These are phyloP conservation scores for Aythya baeri DNA, from an alignment of 2,113 vertebrate species.

Conservation along the genomic window DNA sequence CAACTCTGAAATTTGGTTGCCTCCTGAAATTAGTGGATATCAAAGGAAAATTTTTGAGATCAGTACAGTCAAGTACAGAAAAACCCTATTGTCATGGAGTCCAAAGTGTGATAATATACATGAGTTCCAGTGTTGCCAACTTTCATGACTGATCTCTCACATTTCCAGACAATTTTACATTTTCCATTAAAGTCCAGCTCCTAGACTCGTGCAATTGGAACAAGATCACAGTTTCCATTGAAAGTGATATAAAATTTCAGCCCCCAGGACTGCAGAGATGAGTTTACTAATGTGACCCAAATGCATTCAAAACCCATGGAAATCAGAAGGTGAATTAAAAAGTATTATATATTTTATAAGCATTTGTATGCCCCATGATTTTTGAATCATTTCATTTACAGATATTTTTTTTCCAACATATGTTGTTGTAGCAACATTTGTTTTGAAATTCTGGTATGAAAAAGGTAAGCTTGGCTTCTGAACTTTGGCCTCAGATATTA, in stretches of 20 bases:
- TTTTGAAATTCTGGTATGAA: not conserved
- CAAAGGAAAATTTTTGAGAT: not conserved
- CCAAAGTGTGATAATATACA: not conserved
- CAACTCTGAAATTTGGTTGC: not conserved
- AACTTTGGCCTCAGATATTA: not conserved
- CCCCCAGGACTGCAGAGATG: not conserved
- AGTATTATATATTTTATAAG: not conserved
- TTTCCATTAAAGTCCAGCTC: not conserved
- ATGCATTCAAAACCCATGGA: not conserved
- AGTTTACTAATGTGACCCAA: not conserved
- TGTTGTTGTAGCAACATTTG: not conserved
- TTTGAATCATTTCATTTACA: not conserved
- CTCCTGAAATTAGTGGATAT: not conserved
- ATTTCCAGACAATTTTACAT: not conserved
- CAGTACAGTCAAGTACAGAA: not conserved
- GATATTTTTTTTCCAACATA: not conserved
- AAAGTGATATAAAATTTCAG: constrained; percentile 3
- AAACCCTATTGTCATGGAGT: not conserved
- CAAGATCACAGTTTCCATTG: not conserved
- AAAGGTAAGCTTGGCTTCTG: not conserved
- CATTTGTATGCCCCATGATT: not conserved
- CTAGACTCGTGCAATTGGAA: not conserved
- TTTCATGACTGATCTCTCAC: not conserved
- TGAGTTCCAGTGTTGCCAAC: not conserved
- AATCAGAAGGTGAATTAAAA: not conserved